phyloP scores from a whole-genome alignment of 1,140 invertebrate species.

The Microplitis mediator region DNA sequence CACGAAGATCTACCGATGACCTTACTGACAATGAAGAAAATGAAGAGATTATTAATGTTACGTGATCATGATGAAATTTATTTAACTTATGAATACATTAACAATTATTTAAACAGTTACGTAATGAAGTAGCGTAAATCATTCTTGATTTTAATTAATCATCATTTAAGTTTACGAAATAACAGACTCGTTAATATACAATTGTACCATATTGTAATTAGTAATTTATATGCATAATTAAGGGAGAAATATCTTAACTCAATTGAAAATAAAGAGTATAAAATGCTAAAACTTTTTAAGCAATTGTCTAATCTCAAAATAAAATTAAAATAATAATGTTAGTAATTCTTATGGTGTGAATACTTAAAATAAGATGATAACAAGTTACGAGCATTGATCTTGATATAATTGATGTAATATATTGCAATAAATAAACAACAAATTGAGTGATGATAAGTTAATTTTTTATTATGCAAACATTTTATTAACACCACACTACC shows the following conservation, averaged over 20 bases:
- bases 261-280: not conserved
- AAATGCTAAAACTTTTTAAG: not conserved
- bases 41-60: constrained; percentile 79
- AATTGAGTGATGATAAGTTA: not conserved
- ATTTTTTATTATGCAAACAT: too few species aligned
- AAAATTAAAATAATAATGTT: not conserved
- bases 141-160: not conserved
- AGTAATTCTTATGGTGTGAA: constrained; percentile 37
- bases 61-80: constrained; percentile 65
- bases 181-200: not conserved
- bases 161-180: constrained; percentile 18
- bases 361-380: constrained; percentile 8
- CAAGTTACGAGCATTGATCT: constrained; percentile 26
- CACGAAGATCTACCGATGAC: constrained; percentile 59
- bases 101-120: too few species aligned
- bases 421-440: constrained; percentile 38
- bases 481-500: too few species aligned
- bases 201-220: constrained; percentile 62
- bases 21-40: constrained; percentile 76
- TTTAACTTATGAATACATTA: not conserved
- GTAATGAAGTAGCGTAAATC: not conserved
- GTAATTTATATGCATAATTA: constrained; percentile 47
- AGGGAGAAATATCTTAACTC: not conserved
- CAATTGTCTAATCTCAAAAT: not conserved
- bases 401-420: constrained; percentile 34